A percentile compares a stretch with the other conserved stretches of the same genome.
Evolutionary conservation across 2,797 vertebrate genomes (phyloP).

Genomic region (Morelia viridis): DNA sequence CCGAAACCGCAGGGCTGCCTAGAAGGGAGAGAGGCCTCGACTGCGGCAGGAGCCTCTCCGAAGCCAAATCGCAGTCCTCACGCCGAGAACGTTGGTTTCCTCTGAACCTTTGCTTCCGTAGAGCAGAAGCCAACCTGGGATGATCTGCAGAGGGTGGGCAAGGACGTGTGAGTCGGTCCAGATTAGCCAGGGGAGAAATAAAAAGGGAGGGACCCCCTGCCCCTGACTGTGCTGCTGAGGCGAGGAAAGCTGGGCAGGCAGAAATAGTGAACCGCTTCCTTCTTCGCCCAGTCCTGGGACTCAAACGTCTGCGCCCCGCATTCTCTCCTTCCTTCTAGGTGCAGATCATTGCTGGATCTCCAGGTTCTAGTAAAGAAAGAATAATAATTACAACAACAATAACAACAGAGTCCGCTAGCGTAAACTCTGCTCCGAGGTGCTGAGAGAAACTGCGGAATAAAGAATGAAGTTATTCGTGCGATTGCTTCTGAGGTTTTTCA

Average conservation of each 20-base stretch:
- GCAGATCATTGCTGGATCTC: not conserved
- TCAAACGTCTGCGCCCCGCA: not conserved
- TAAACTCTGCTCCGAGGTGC: not conserved
- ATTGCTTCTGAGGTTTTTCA: not conserved
- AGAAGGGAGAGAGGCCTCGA: not conserved
- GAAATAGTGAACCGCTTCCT: not conserved
- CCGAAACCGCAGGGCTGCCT: not conserved
- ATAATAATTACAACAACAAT: too few species aligned
- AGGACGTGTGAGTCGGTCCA: not conserved
- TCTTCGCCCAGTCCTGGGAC: not conserved
- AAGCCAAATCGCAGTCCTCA: not conserved
- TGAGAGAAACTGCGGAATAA: not conserved
- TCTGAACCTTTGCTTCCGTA: not conserved
- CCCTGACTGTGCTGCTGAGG: not conserved
- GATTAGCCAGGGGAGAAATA: not conserved
- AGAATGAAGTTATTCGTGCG: not conserved
- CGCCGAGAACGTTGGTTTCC: not conserved
- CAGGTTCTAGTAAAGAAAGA: not conserved
- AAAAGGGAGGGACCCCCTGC: not conserved
- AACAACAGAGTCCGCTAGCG: not conserved
- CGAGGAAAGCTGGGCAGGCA: not conserved
- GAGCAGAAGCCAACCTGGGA: not conserved
- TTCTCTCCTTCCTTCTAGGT: not conserved
- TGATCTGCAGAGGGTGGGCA: not conserved
- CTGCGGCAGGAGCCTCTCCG: not conserved